Evolutionary conservation across 2,888 invertebrate genomes (phyloP).

Genomic region (Euclidia mi): DNA sequence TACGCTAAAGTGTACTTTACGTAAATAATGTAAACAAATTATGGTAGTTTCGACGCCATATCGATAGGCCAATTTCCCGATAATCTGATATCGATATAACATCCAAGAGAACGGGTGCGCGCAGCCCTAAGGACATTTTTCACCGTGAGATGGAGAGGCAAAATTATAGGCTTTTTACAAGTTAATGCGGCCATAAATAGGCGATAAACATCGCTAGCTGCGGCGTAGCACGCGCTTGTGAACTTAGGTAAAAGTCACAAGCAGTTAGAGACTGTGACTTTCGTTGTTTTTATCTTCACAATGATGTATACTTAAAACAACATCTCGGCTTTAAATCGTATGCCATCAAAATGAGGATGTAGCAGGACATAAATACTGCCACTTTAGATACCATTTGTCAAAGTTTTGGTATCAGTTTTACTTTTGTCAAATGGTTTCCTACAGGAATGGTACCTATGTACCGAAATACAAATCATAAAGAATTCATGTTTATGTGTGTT

Average conservation of each 20-base stretch:
- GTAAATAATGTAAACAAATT: slow-evolving; percentile 44
- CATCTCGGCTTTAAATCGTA: no score
- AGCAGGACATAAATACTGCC: no score
- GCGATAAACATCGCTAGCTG: slow-evolving; percentile 77
- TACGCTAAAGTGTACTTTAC: slow-evolving; percentile 34
- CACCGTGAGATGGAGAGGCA: slow-evolving; percentile 67
- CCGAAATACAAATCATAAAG: no score
- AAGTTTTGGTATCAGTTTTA: no score
- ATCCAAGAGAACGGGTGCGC: slow-evolving; percentile 51
- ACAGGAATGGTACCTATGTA: no score
- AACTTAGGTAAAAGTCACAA: slow-evolving; percentile 55
- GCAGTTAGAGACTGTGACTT: slow-evolving; percentile 38
- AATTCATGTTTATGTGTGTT: no score
- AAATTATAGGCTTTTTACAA: slow-evolving; percentile 86
- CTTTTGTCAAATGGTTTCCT: no score
- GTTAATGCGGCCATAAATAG: slow-evolving; percentile 83
- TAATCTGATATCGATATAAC: slow-evolving; percentile 60
- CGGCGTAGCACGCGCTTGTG: slow-evolving; percentile 74
- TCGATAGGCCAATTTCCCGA: slow-evolving; percentile 46
- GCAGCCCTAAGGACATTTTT: slow-evolving; percentile 79
- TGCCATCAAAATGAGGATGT: no score
- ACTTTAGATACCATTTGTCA: no score
- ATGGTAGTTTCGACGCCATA: slow-evolving; percentile 39
- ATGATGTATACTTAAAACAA: no score
- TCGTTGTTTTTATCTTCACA: no score